These are phyloP conservation scores for Phortica okadai DNA, from an alignment of 2,888 invertebrate genomes.

Conservation along the genomic window DNA sequence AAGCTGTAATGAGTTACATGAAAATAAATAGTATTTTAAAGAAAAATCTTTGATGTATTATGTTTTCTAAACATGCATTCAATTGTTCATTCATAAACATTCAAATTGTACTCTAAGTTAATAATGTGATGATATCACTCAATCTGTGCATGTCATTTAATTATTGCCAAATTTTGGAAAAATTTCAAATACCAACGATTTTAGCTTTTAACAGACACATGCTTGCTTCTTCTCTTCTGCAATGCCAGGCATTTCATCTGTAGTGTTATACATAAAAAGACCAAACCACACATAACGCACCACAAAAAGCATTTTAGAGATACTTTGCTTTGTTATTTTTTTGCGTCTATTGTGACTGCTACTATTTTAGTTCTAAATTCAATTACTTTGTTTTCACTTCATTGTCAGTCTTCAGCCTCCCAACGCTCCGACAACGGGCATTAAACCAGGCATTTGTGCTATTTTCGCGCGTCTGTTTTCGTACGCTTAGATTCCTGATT, in stretches of 20 bases:
- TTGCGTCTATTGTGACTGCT: neutral
- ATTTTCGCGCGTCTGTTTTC: constrained; percentile 17
- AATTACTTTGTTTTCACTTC: constrained; percentile 25
- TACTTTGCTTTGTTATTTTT: constrained; percentile 1
- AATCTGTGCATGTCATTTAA: no score
- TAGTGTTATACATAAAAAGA: neutral
- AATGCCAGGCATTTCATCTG: neutral
- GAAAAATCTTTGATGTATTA: no score
- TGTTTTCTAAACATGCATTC: no score
- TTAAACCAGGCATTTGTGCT: constrained; percentile 9
- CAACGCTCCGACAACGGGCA: neutral
- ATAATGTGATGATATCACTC: no score
- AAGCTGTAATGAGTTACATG: no score
- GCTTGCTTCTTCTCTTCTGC: neutral
- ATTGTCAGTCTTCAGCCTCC: neutral
- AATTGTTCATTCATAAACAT: no score
- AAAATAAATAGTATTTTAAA: no score
- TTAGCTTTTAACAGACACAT: no score
- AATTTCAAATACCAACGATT: no score
- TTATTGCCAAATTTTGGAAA: no score
- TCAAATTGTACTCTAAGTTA: no score
- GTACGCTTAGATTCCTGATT: neutral
- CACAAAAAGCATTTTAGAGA: neutral
- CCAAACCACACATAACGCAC: neutral
- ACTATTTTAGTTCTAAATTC: constrained; percentile 17